Conservation (phyloP, 2,797 vertebrate genomes). For the Clarias laeviceps region DNA sequence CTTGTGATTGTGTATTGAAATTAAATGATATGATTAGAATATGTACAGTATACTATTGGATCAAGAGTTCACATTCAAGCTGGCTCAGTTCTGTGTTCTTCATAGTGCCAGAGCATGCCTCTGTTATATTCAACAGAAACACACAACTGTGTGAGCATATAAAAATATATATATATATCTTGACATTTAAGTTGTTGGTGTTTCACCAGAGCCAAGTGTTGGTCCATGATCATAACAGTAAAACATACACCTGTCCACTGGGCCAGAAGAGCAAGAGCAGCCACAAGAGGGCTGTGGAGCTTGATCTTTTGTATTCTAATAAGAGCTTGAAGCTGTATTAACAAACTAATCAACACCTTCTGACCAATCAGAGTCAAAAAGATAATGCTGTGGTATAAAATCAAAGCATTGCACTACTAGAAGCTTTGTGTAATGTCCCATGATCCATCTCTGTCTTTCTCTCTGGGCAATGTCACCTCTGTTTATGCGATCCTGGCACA, state of each 20-base stretch:
- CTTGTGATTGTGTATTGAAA: no score
- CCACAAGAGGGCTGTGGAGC: not conserved
- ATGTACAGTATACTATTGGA: no score
- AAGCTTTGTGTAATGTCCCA: not conserved
- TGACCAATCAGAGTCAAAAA: not conserved
- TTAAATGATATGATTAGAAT: no score
- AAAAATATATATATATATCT: not conserved
- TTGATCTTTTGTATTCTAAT: not conserved
- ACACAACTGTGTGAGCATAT: not conserved
- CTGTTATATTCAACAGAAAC: not conserved
- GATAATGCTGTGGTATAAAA: not conserved
- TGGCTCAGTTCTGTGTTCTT: no score
- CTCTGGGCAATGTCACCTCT: conserved; percentile 59
- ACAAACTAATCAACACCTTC: not conserved
- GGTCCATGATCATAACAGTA: not conserved
- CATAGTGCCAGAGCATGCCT: not conserved
- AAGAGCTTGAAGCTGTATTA: not conserved
- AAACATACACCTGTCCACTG: not conserved
- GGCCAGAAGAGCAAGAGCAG: not conserved
- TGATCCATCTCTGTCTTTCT: not conserved
- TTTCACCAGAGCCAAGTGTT: not conserved
- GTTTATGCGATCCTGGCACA: conserved; percentile 48
- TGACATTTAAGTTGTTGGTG: not conserved
- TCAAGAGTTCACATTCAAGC: not conserved
- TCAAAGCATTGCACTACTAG: not conserved